Evolutionary conservation across 2,888 invertebrate species (phyloP), one percentile per base, ranked within the genome.

Genomic region (Nemotelus nigrinus): DNA sequence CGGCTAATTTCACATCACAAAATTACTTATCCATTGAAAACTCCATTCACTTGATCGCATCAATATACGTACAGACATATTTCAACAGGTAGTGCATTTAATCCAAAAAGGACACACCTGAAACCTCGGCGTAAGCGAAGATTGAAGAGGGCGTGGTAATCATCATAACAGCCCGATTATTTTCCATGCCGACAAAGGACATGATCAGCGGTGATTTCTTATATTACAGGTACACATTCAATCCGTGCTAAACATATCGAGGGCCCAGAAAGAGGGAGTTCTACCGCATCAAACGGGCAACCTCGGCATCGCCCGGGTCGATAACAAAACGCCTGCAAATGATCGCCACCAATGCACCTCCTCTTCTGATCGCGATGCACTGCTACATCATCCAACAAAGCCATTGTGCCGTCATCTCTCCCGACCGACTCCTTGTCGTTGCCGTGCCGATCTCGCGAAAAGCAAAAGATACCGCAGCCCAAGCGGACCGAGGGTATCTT

Each of bases 81-180:
- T 25, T 43, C 53, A 53, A 63, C 63, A 25, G 8, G 63, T 63
- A 43, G 45, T 70, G n/a, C 55, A 6, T 43, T 5, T 45, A 53
- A 53, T 3, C 53, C 25, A 10, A 55, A 53, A 44, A 63, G 50
- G 41, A 74, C 60, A 74, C 74, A 74, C 74, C 63, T 74, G 74
- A 74, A 48, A 60, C 39, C 74, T 8, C 43, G 79, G 80, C 78
- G 79, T 78, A 78, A 77, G 80, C 78, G 80, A 79, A 80, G 80
- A 80, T 80, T 80, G 78, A 78, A 79, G 80, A 55, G 63, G 80
- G 80, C 80, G 80, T 80, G 79, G 79, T 58, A 71, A 80, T 77
- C 78, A 77, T 78, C 75, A 68, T 55, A 60, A 58, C 72, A 72
- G 76, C 78, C 68, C 78, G 79, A 78, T 78, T 78, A 76, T 68